Base-by-base conservation (phyloP, 1,140 invertebrate species). In the Drosophila pallidifrons region DNA sequence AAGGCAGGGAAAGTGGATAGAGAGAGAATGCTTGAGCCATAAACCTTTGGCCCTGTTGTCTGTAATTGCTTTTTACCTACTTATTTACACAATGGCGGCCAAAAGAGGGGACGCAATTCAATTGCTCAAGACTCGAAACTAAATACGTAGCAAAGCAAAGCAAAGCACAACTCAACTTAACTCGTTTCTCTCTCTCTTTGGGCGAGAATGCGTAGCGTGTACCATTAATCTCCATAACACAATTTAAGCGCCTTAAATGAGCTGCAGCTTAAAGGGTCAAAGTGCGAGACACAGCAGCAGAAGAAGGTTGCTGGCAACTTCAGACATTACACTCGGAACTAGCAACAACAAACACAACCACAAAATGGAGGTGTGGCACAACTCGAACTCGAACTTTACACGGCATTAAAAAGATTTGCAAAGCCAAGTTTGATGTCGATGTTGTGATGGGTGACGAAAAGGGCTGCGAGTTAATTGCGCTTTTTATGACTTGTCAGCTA, bases 171-270 rank as follows among this genome's bases (percentile, higher is more conserved):
- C n/a, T 35, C 30, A 55, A 35, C 30, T 55, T 1, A 6, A 54
- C n/a, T 35, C 16, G 46, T 16, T 15, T 54, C 13, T 28, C 3
- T 4, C 2, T 3, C 8, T 4, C 20, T 25, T 3, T 3, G 3
- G 55, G 45, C n/a, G 64, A 41, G 47, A 49, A 45, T 43, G 51
- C 68, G 57, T 75, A 78, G 75, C 64, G 64, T 80, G 83, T 72
- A 80, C 52, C 69, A 88, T 87, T 87, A 87, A 87, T 88, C 83
- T 75, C 73, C 73, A 80, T 75, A 87, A 87, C 77, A 88, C 78
- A 79, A 79, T 81, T 82, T 88, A 87, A 88, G 83, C 83, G 69
- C 79, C 83, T 87, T 87, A 87, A 87, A 88, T 80, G 70, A 75
- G 83, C 72, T 63, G 58, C 66, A 70, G 71, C 83, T 87, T 87